Conservation (phyloP, 1,140 invertebrate species). For the Pseudomyrmex dendroicus region DNA sequence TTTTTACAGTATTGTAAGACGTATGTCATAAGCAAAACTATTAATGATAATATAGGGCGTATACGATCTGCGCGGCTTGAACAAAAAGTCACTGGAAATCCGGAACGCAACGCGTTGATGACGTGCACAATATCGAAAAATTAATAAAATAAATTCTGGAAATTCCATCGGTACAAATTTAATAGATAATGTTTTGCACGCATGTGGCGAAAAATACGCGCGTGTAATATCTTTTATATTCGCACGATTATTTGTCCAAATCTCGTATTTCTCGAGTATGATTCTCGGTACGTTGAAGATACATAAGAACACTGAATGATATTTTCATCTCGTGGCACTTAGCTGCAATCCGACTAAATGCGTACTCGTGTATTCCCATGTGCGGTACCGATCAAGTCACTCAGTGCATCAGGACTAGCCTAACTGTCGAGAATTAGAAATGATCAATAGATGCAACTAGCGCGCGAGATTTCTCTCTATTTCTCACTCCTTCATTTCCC, state of each 20-base stretch:
- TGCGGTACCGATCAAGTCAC: constrained; percentile 22
- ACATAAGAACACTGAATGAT: not conserved
- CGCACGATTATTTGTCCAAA: not conserved
- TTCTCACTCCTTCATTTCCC: not conserved
- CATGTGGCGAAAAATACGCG: no score
- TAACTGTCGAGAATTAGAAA: constrained; percentile 50
- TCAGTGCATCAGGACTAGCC: constrained; percentile 2
- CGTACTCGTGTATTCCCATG: not conserved
- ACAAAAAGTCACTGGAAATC: no score
- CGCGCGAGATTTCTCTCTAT: not conserved
- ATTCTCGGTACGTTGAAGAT: constrained; percentile 29
- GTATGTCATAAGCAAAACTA: no score
- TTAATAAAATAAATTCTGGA: no score
- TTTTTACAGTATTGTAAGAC: no score
- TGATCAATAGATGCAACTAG: constrained; percentile 33
- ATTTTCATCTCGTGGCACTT: constrained; percentile 4
- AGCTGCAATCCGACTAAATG: constrained; percentile 20
- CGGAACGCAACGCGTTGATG: no score
- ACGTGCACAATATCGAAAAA: no score
- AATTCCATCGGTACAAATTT: no score
- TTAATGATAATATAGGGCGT: no score
- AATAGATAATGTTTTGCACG: no score
- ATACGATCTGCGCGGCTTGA: no score
- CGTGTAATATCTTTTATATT: not conserved
- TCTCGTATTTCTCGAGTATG: not conserved